These are phyloP conservation scores for Mesembrinibis cayennensis DNA, from an alignment of 2,113 vertebrate species.

Conservation along the genomic window DNA sequence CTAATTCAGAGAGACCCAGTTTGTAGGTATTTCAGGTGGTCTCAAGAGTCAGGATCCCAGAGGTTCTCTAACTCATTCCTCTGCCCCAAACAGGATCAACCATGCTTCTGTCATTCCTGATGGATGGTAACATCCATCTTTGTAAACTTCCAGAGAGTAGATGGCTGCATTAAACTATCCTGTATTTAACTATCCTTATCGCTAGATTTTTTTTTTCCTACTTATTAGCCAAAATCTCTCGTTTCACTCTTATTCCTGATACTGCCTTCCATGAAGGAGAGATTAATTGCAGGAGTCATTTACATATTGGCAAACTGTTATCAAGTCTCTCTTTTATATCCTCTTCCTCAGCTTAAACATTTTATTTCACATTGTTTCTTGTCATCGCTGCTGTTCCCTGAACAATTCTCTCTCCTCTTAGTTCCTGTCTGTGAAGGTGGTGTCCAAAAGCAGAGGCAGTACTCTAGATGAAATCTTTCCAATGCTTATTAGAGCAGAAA, in stretches of 20 bases:
- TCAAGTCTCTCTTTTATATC: background rate
- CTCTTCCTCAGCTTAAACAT: background rate
- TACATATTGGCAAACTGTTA: background rate
- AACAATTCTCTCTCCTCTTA: background rate
- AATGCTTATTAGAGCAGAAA: conserved; percentile 34
- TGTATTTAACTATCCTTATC: background rate
- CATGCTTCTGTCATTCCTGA: background rate
- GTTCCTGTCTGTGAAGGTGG: background rate
- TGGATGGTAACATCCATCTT: background rate
- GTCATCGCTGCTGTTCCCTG: background rate
- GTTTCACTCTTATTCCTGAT: background rate
- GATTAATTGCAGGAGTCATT: background rate
- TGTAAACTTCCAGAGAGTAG: background rate
- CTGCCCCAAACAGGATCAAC: background rate
- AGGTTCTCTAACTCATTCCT: background rate
- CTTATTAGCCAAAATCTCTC: background rate
- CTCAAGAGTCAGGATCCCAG: background rate
- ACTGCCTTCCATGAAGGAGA: background rate
- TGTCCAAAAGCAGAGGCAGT: background rate
- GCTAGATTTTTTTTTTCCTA: background rate
- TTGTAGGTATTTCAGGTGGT: background rate
- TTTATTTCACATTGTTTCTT: background rate
- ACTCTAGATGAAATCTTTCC: background rate
- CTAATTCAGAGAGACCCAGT: background rate
- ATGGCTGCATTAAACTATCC: background rate